Evolutionary conservation across 2,113 vertebrate genomes (phyloP).

Genomic region (Platycercus adscitus): DNA sequence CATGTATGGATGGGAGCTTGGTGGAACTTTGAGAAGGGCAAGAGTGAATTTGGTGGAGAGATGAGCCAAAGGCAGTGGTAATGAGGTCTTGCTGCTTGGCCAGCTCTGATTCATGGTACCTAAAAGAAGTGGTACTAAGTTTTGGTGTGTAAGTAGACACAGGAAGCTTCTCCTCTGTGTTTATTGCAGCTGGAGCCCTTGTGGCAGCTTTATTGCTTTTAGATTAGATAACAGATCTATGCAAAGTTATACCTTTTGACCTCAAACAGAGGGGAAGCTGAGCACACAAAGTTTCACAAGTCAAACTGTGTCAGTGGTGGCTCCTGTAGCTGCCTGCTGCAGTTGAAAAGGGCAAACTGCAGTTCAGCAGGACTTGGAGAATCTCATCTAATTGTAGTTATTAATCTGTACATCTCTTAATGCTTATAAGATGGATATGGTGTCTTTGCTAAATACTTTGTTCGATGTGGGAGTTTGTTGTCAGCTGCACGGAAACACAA

Average conservation of each 20-base stretch:
- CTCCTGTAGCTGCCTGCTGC: neutral
- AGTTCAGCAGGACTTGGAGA: neutral
- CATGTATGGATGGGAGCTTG: neutral
- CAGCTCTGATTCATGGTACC: neutral
- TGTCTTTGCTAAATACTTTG: neutral
- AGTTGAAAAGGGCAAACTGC: neutral
- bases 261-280: neutral
- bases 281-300: neutral
- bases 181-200: neutral
- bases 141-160: neutral
- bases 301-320: neutral
- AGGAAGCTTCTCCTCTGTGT: accelerated
- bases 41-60: neutral
- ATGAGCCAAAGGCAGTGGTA: neutral
- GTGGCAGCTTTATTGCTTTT: neutral
- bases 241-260: neutral
- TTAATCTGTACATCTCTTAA: neutral
- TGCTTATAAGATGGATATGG: neutral
- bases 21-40: neutral
- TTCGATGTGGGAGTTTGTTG: neutral
- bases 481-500: neutral
- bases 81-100: neutral
- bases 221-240: neutral
- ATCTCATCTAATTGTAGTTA: neutral
- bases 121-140: neutral